phyloP scores from a whole-genome alignment of 1,140 invertebrate genomes.

The Ditylenchus dipsaci region DNA sequence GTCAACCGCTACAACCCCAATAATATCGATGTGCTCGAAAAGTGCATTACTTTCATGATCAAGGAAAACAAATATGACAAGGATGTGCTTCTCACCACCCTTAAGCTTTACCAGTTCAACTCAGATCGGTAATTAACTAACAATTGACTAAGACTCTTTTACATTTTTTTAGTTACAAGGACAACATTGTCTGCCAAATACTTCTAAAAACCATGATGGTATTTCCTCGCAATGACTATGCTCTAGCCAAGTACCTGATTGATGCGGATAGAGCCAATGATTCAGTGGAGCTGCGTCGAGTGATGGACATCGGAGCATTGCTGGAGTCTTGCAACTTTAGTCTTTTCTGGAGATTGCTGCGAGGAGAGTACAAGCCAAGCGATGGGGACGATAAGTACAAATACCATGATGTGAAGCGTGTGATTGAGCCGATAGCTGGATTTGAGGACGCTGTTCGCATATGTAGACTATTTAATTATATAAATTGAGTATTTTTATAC shows the following conservation, averaged over 20 bases:
- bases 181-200: conserved; percentile 42
- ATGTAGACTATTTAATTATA: conserved; percentile 62
- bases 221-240: conserved; percentile 53
- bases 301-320: conserved; percentile 47
- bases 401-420: conserved; percentile 49
- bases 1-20: conserved; percentile 49
- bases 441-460: conserved; percentile 94
- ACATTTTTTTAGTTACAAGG: conserved; percentile 52
- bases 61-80: conserved; percentile 56
- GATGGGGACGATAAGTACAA: conserved; percentile 55
- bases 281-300: conserved; percentile 50
- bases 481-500: conserved; percentile 6
- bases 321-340: conserved; percentile 55
- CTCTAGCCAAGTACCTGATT: conserved; percentile 55
- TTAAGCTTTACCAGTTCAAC: conserved; percentile 57
- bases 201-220: conserved; percentile 57
- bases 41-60: conserved; percentile 38
- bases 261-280: conserved; percentile 44
- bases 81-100: conserved; percentile 51
- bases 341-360: conserved; percentile 70
- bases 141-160: not conserved
- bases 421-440: conserved; percentile 67
- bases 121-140: conserved; percentile 32
- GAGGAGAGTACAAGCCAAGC: conserved; percentile 53
- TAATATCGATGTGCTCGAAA: conserved; percentile 36